phyloP scores from a whole-genome alignment of 1,140 invertebrate species.

The Ceratina calcarata region DNA sequence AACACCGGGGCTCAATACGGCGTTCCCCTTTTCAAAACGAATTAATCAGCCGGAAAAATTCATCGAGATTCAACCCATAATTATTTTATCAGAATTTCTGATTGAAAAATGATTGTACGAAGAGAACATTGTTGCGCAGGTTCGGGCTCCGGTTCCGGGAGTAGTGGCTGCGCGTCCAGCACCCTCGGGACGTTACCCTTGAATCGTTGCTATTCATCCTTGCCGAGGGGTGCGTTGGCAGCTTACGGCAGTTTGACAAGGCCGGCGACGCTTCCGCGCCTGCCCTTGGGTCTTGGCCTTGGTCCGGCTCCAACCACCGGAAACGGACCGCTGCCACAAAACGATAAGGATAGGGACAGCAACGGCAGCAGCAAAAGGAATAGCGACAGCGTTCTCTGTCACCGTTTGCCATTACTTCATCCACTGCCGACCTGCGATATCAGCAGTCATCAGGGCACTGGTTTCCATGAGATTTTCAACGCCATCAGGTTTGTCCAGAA shows the following conservation, averaged over 20 bases:
- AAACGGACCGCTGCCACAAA: conserved; percentile 65
- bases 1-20: neutral
- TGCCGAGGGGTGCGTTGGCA: conserved; percentile 76
- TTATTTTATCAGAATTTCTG: too few species aligned
- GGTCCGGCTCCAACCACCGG: conserved; percentile 68
- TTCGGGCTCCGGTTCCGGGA: conserved; percentile 79
- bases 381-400: conserved; percentile 81
- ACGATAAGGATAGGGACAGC: conserved; percentile 70
- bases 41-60: conserved; percentile 1
- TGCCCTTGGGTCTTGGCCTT: conserved; percentile 74
- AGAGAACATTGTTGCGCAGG: conserved; percentile 24
- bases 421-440: conserved; percentile 80
- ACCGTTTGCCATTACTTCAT: conserved; percentile 80
- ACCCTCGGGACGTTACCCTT: conserved; percentile 72
- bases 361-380: conserved; percentile 79
- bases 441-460: conserved; percentile 77
- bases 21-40: neutral
- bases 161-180: conserved; percentile 76
- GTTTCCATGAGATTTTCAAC: conserved; percentile 79
- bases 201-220: conserved; percentile 78
- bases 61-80: too few species aligned
- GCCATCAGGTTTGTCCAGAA: conserved; percentile 68
- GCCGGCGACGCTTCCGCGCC: conserved; percentile 78
- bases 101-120: too few species aligned
- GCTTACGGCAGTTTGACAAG: conserved; percentile 76